Evolutionary conservation across 2,113 vertebrate genomes (phyloP), one percentile per base, ranked within the genome.

Genomic region (Megaptera novaeangliae): DNA sequence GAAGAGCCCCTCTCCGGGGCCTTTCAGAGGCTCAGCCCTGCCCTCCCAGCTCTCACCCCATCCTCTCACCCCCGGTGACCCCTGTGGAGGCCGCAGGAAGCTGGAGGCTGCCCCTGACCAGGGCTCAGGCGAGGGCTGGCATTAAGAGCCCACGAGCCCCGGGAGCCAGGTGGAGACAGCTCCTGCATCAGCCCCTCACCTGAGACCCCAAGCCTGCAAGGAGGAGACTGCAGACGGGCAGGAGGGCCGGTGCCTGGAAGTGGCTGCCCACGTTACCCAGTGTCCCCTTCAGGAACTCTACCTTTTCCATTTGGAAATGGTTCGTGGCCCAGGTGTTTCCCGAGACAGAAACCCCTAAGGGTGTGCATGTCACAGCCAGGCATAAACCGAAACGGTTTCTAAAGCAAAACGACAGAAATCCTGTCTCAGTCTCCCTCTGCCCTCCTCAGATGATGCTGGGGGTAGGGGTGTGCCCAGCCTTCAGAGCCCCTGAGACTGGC

Each of bases 161-260:
- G 3, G 34, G 29, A 20, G 6, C 7, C 55, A 78, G 23, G 17
- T 44, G 55, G 14, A 77, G n/a, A 63, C 9, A 18, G 61, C 4
- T 21, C 27, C 34, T 71, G 0, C 6, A 0, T 21, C 17, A 23
- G 15, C 68, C 55, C 39, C 41, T 8, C 1, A 21, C 29, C 46
- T 15, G 66, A 12, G 23, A 39, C 25, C 31, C 25, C 49, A 4
- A 68, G 75, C 59, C 59, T 46, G 34, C 34, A 61, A 52, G 39
- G 31, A 63, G 15, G 15, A 49, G 25, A 31, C 34, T 25, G 17
- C 5, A n/a, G 39, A 6, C 8, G n/a, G 12, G 25, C 34, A 36
- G 1, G 5, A 21, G 44, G 59, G 14, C 15, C 0, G 0, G 18
- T 9, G n/a, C 44, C 23, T 14, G 39, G 25, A 55, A 9, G 17